These are phyloP conservation scores for Papilio glaucus DNA, from an alignment of 1,140 invertebrate species.

Conservation along the genomic window DNA sequence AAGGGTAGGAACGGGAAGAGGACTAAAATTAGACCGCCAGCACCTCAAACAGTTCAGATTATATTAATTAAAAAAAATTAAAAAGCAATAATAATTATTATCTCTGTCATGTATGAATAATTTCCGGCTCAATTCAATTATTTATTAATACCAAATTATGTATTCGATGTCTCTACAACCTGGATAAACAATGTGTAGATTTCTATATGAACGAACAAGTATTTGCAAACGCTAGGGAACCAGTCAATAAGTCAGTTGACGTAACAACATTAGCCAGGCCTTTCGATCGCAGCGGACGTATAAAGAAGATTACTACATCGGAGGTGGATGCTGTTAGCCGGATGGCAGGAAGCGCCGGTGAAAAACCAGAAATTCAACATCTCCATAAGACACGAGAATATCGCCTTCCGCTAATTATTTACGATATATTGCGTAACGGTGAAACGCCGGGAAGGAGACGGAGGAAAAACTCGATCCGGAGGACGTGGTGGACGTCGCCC, in stretches of 20 bases:
- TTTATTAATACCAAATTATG: not conserved
- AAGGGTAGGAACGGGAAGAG: too few species aligned
- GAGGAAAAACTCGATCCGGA: constrained; percentile 77
- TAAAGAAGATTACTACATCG: constrained; percentile 46
- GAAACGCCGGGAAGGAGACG: constrained; percentile 80
- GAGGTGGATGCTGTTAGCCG: constrained; percentile 64
- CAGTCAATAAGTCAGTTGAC: not conserved
- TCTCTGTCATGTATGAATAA: not conserved
- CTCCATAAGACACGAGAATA: constrained; percentile 82
- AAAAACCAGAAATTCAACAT: constrained; percentile 76
- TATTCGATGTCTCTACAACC: not conserved
- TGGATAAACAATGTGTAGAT: not conserved
- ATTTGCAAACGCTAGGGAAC: not conserved
- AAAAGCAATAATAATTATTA: constrained; percentile 12
- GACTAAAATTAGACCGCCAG: too few species aligned
- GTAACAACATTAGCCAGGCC: constrained; percentile 18
- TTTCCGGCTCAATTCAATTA: not conserved
- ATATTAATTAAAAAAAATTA: too few species aligned
- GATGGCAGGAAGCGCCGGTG: constrained; percentile 68
- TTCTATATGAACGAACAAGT: not conserved
- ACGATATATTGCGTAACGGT: constrained; percentile 83
- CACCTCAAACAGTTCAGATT: too few species aligned
- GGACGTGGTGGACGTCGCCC: constrained; percentile 64
- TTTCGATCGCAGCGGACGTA: constrained; percentile 40
- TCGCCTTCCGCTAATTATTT: constrained; percentile 83